Base-by-base conservation (phyloP, 2,888 invertebrate species). In the Platypus cylindrus region DNA sequence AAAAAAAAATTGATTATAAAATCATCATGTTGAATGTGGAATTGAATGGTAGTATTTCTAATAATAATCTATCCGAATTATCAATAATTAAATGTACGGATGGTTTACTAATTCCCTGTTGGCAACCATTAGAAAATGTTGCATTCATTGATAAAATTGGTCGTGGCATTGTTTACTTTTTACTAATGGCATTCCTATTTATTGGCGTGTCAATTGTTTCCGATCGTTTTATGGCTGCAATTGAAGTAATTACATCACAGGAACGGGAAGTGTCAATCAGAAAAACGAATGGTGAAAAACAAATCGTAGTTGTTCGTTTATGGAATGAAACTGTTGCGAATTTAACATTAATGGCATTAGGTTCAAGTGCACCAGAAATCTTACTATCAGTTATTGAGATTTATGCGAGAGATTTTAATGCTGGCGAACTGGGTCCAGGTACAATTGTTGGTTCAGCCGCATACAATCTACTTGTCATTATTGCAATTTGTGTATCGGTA, bases 271-370 rank as follows among this genome's bases (percentile, higher is more conserved):
- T 98, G 53, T 78, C 81, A 51, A 81, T 98, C 40, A 84, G 86
- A 54, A 82, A 85, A 46, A 78, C 84, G 45, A 85, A 84, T 53
- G 87, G 89, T 3, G 40, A 43, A 17, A 43, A 40, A 20, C 43
- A 43, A 15, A 83, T 86, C 48, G 71, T 97, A 26, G 82, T 81
- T 32, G 95, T 98, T 11, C 73, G 95, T 38, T 85, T 98, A 38
- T 98, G 98, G 98, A 98, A 98, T 64, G 97, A 97, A 62, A 97
- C 98, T 2, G 97, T 98, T 26, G 95, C 95, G 45, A 98, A 98
- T 65, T 67, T 98, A 48, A 98, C 97, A 3, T 70, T 98, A 34
- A 98, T 98, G 98, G 98, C 98, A 9, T 66, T 98, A 35, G 97
- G 98, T 2, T 95, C 95, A 14, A 95, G 94, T 50, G 97, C 97